phyloP scores from a whole-genome alignment of 2,113 vertebrate genomes.

The Sceloporus tristichus region DNA sequence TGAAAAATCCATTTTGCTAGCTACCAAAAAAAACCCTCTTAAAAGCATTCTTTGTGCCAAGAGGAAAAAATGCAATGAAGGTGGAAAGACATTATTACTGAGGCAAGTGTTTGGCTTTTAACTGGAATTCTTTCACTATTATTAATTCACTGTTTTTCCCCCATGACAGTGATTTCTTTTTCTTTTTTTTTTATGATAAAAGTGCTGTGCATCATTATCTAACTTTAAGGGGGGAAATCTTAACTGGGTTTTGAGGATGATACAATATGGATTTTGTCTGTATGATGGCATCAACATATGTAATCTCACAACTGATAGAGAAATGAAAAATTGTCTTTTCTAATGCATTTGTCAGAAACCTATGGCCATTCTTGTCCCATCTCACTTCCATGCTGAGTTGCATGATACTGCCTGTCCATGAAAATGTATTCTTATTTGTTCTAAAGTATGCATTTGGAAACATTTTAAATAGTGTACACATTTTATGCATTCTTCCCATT shows the following conservation, averaged over 20 bases:
- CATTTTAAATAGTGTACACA: too few species aligned
- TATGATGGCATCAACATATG: conserved; percentile 54
- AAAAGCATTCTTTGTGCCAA: conserved; percentile 66
- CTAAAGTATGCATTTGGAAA: neutral
- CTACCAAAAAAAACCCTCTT: conserved; percentile 52
- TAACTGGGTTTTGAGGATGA: conserved; percentile 56
- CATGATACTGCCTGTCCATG: neutral
- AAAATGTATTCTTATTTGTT: neutral
- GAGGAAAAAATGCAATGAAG: conserved; percentile 61
- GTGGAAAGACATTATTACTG: conserved; percentile 56
- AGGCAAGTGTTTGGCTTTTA: conserved; percentile 56
- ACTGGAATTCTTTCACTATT: conserved; percentile 60
- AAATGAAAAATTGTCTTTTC: neutral
- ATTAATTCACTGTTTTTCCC: conserved; percentile 59
- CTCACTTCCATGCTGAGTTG: neutral
- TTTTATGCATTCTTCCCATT: too few species aligned
- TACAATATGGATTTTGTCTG: conserved; percentile 36
- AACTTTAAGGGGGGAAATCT: conserved; percentile 24
- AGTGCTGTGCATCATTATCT: conserved; percentile 46
- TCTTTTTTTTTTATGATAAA: conserved; percentile 56
- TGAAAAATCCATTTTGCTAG: conserved; percentile 65
- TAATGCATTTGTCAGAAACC: neutral
- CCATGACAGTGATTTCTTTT: conserved; percentile 52
- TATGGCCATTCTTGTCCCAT: neutral
- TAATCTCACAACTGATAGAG: conserved; percentile 55